Percentiles rank a stretch among this genome's conserved stretches.
These are phyloP conservation scores for Drosophila stalkeri DNA, from an alignment of 2,888 invertebrate species.

Conservation along the genomic window DNA sequence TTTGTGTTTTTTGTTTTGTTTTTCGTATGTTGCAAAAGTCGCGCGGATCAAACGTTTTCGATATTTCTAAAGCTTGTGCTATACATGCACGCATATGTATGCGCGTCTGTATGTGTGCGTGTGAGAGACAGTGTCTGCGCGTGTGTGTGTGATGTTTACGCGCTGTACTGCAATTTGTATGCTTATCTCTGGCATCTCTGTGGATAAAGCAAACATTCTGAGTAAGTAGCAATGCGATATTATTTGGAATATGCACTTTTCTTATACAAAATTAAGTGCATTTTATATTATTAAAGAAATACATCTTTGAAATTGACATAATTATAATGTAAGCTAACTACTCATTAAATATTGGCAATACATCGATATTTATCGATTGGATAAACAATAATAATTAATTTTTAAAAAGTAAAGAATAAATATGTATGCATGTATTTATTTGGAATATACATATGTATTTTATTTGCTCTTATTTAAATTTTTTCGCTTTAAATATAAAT, in stretches of 20 bases:
- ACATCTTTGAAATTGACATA: not conserved
- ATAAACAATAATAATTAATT: not conserved
- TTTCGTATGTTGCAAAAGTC: conserved; percentile 16
- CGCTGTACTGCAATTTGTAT: not conserved
- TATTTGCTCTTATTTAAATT: not conserved
- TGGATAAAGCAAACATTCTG: conserved; percentile 12
- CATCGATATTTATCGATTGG: not conserved
- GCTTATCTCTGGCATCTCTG: not conserved
- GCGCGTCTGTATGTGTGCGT: not conserved
- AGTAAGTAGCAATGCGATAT: conserved; percentile 4
- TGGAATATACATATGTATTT: not conserved
- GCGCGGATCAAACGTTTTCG: conserved; percentile 14
- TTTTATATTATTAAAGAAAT: not conserved
- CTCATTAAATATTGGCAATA: not conserved
- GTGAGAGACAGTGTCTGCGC: not conserved
- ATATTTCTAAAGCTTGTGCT: conserved; percentile 1
- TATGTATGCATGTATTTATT: not conserved
- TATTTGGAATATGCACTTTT: not conserved
- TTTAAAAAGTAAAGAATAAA: not conserved
- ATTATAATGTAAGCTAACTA: not conserved
- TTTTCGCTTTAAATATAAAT: not conserved
- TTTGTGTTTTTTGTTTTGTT: not conserved
- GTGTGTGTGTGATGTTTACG: conserved; percentile 2
- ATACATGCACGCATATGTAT: not conserved
- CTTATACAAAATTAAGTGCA: not conserved